Conservation (phyloP, 1,140 invertebrate species). For the Bombus soroeensis region DNA sequence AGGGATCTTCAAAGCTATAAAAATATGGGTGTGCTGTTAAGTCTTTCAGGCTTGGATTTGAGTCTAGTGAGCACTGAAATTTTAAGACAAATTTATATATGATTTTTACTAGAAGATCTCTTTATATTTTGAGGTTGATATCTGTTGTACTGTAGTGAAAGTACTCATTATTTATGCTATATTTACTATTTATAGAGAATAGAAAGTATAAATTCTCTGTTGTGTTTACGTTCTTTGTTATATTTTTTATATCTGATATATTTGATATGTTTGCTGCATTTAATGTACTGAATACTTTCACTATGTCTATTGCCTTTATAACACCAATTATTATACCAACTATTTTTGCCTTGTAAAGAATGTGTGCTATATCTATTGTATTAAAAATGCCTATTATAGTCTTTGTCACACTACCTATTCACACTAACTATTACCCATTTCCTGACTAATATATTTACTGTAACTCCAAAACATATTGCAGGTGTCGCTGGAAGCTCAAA, state of each 20-base stretch:
- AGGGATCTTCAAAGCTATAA: too few relatives aligned
- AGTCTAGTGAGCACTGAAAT: background rate
- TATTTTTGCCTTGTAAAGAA: too few relatives aligned
- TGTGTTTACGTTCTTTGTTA: background rate
- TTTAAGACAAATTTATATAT: background rate
- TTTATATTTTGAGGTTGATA: too few relatives aligned
- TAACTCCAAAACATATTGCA: background rate
- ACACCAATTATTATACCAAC: too few relatives aligned
- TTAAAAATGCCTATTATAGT: too few relatives aligned
- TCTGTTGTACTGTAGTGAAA: background rate
- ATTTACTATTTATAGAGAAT: background rate
- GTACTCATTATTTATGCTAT: background rate
- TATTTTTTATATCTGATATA: background rate
- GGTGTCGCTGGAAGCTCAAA: conserved; percentile 53
- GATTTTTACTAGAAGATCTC: background rate
- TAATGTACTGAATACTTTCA: background rate
- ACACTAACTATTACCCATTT: background rate
- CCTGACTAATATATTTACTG: background rate
- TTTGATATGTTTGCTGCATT: background rate
- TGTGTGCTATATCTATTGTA: too few relatives aligned
- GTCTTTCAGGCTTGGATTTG: background rate
- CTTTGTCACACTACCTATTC: too few relatives aligned
- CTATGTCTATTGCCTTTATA: background rate
- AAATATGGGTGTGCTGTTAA: background rate
- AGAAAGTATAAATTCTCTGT: too few relatives aligned